Base-by-base conservation (phyloP, 2,888 invertebrate species). In the Clepsis dumicolana region DNA sequence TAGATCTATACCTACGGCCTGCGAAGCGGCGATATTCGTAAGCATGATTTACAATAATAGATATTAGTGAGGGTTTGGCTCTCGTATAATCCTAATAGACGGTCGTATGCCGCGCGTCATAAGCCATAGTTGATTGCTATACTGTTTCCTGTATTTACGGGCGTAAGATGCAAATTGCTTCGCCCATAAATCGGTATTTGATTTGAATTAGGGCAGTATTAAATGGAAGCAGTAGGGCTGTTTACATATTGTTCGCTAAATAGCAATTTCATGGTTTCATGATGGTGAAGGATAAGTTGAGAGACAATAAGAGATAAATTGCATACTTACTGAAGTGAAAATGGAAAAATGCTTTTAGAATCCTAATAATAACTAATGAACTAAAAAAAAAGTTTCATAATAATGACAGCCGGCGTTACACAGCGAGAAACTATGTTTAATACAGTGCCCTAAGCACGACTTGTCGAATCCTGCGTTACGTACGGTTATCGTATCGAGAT, bases 1-100 rank as follows among this genome's bases (percentile, higher is more conserved):
- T 70, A 72, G 73, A 72, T 73, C 53, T 44, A 59, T 73, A 71
- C n/a, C n/a, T n/a, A n/a, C 71, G 61, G 72, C 70, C 69, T 71
- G 73, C 52, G 67, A 70, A 61, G 68, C 69, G 25, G 65, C 73
- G 76, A 77, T 78, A 79, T 75, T 76, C 71, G 72, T 74, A 75
- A 77, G 64, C 68, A 73, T 84, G 81, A 84, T 82, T 83, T 81
- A 83, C 79, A 79, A 79, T 80, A 77, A 80, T 79, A 78, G 76
- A 76, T 74, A 79, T 76, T 77, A 78, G 79, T 76, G 71, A 71
- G 75, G 71, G 71, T 67, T 73, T 70, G 70, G 72, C 70, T 32
- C 59, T 66, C 67, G 70, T 74, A 72, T 83, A 81, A 83, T 77
- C 82, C 81, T 76, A 74, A 75, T 29, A 67, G 62, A 62, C 62